A percentile compares a stretch with the other conserved stretches of the same genome.
Evolutionary conservation across 2,888 invertebrate species (phyloP).

Genomic region (Tetrapedia diversipes): DNA sequence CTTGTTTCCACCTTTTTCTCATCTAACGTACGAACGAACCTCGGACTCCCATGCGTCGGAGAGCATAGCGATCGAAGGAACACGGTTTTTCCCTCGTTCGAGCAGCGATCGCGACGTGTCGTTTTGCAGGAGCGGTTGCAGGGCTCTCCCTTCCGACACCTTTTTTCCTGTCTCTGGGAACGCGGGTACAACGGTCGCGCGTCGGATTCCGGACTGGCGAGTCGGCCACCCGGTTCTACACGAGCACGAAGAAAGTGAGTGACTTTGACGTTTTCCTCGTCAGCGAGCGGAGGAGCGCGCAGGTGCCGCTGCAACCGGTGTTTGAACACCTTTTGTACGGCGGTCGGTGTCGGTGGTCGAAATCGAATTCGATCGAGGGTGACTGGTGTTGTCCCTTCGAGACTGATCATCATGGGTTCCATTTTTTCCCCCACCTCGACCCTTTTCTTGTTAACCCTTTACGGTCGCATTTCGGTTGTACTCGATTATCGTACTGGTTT

Average conservation of each 20-base stretch:
- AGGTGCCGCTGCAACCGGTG: conserved; percentile 25
- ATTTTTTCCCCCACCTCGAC: no score
- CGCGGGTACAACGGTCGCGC: conserved; percentile 28
- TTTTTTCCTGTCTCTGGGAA: conserved; percentile 6
- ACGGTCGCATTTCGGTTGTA: no score
- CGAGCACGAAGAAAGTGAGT: conserved; percentile 45
- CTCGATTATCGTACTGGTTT: no score
- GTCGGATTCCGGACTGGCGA: conserved; percentile 25
- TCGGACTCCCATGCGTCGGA: not conserved
- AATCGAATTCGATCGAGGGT: conserved; percentile 10
- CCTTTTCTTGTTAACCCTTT: no score
- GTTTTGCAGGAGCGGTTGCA: not conserved
- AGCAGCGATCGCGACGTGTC: not conserved
- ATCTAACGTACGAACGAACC: no score
- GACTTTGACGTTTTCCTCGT: conserved; percentile 58
- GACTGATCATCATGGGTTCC: no score
- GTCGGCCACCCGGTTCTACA: conserved; percentile 29
- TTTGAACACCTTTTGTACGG: no score
- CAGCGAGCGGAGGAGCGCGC: conserved; percentile 45
- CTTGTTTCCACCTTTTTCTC: no score
- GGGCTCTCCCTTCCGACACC: not conserved
- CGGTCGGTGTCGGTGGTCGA: no score
- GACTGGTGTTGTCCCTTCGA: no score
- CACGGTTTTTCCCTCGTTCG: not conserved
- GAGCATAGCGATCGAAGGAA: not conserved